A percentile compares a stretch with the other conserved stretches of the same genome.
Conservation (phyloP, 2,113 vertebrate genomes). For the Otus sunia region DNA sequence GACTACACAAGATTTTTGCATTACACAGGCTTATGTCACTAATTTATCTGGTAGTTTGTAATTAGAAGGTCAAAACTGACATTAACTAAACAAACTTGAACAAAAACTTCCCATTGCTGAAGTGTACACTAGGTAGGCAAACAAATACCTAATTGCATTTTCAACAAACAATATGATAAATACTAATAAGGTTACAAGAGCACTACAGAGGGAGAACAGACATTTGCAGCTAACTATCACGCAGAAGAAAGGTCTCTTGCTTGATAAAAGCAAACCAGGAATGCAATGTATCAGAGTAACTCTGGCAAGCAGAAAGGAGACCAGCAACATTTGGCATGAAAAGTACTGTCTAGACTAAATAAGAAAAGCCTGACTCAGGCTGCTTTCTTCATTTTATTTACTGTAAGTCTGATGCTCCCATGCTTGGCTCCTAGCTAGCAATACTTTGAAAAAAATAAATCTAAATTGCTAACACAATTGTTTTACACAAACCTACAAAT, state of each 20-base stretch:
- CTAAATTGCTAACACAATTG: background rate
- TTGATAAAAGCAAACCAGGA: constrained; percentile 14
- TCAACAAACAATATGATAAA: background rate
- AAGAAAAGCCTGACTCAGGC: constrained; percentile 32
- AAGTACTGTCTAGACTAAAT: constrained; percentile 52
- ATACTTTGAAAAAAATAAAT: background rate
- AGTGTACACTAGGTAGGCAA: background rate
- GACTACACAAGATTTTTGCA: background rate
- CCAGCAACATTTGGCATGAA: background rate
- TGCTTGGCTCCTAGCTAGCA: background rate
- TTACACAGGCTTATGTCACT: background rate
- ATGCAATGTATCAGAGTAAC: background rate
- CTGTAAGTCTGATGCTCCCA: constrained; percentile 8
- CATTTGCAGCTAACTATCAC: background rate
- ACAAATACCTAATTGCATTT: background rate
- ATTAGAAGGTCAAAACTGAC: background rate
- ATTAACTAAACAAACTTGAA: background rate
- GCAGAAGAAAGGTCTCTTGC: constrained; percentile 21
- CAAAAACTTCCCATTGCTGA: background rate
- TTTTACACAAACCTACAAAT: background rate
- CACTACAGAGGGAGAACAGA: background rate
- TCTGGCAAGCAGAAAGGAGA: constrained; percentile 33
- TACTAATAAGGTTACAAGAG: background rate
- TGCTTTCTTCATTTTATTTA: constrained; percentile 49
- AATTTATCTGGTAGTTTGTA: background rate